Percentiles rank a stretch among this genome's conserved stretches.
Evolutionary conservation across 2,113 vertebrate species (phyloP).

Genomic region (Polypterus bichir): DNA sequence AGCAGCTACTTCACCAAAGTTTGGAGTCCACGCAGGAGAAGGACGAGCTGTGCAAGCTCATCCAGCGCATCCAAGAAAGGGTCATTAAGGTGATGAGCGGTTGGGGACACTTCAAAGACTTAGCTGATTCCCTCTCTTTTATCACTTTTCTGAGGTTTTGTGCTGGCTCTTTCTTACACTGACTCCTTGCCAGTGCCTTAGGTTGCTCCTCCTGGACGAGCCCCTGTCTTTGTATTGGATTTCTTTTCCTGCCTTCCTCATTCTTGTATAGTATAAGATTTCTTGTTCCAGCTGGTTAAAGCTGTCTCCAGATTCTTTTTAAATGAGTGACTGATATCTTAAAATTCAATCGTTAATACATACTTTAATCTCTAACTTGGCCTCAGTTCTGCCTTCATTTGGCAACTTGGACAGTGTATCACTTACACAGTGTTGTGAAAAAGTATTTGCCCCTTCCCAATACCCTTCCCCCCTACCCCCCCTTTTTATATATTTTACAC

Average conservation of each 20-base stretch:
- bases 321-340: too few relatives aligned
- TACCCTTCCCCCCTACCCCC: too few relatives aligned
- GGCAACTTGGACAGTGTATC: too few relatives aligned
- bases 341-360: too few relatives aligned
- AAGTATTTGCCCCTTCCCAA: too few relatives aligned
- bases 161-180: neutral
- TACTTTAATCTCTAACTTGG: too few relatives aligned
- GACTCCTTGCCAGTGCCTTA: neutral
- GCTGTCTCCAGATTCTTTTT: too few relatives aligned
- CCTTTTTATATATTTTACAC: too few relatives aligned
- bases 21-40: conserved; percentile 56
- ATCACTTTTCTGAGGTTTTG: neutral
- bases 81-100: conserved; percentile 75
- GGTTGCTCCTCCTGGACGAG: neutral
- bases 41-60: conserved; percentile 70
- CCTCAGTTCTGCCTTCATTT: too few relatives aligned
- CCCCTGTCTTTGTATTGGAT: neutral
- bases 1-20: conserved; percentile 85
- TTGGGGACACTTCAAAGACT: neutral
- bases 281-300: too few relatives aligned
- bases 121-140: neutral
- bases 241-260: neutral
- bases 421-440: too few relatives aligned
- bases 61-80: conserved; percentile 82
- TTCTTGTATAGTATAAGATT: too few relatives aligned